A percentile compares a stretch with the other conserved stretches of the same genome.
phyloP scores from a whole-genome alignment of 1,140 invertebrate species.

The Aporrectodea caliginosa region DNA sequence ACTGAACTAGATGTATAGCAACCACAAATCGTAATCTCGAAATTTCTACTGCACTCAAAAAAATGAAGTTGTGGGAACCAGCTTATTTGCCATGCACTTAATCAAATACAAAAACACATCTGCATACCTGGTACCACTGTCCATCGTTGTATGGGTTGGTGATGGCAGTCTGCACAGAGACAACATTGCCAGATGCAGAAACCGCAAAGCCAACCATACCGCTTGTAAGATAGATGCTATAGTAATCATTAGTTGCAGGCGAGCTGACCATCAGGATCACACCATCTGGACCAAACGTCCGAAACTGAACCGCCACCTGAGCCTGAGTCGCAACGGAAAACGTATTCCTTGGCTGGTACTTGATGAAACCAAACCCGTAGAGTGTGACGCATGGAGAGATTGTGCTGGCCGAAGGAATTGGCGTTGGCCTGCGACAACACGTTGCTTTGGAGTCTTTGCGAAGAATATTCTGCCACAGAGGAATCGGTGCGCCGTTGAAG shows the following conservation, averaged over 20 bases:
- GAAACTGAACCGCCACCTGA: constrained; percentile 28
- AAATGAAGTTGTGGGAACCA: too few relatives aligned
- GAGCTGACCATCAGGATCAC: constrained; percentile 21
- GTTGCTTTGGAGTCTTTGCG: constrained; percentile 14
- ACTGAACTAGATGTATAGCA: too few relatives aligned
- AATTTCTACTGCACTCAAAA: too few relatives aligned
- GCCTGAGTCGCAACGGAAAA: constrained; percentile 1
- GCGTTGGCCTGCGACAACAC: constrained; percentile 25
- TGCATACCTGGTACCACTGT: constrained; percentile 27
- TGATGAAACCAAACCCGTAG: constrained; percentile 27
- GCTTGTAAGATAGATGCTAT: constrained; percentile 19
- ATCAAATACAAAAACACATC: too few relatives aligned
- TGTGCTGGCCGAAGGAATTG: background rate
- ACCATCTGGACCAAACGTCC: constrained; percentile 27
- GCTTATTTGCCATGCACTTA: too few relatives aligned
- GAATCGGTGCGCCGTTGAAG: constrained; percentile 23
- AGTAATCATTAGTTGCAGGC: constrained; percentile 12
- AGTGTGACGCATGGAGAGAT: constrained; percentile 19
- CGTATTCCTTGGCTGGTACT: background rate
- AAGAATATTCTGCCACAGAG: constrained; percentile 24
- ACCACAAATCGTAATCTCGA: too few relatives aligned
- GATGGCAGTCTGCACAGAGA: background rate
- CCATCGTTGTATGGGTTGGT: constrained; percentile 26
- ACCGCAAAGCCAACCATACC: constrained; percentile 23
- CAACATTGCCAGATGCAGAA: background rate